These are phyloP conservation scores for Falco biarmicus DNA, from an alignment of 2,797 vertebrate species.

Conservation along the genomic window DNA sequence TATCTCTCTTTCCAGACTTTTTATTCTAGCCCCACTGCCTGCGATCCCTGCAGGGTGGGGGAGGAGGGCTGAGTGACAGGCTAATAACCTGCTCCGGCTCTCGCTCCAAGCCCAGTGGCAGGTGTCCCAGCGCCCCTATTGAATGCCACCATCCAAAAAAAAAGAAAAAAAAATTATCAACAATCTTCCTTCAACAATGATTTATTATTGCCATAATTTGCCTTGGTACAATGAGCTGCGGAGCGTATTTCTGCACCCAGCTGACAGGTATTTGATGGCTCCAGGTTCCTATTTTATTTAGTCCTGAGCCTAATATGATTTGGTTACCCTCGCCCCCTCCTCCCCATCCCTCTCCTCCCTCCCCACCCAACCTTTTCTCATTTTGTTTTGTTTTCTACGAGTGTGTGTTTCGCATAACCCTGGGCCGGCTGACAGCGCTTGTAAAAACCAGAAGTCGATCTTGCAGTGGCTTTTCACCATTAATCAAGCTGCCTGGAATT, in stretches of 20 bases:
- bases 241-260: conserved; percentile 55
- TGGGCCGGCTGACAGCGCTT: conserved; percentile 73
- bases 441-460: conserved; percentile 79
- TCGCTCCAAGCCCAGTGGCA: conserved; percentile 63
- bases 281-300: conserved; percentile 74
- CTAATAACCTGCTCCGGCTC: conserved; percentile 72
- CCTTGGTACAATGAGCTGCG: conserved; percentile 70
- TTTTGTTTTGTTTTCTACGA: conserved; percentile 74
- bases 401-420: conserved; percentile 74
- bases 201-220: conserved; percentile 81
- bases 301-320: conserved; percentile 74
- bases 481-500: conserved; percentile 83
- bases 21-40: not conserved
- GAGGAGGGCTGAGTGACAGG: conserved; percentile 72
- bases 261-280: conserved; percentile 74
- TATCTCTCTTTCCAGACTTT: conserved; percentile 14
- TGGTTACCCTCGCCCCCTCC: conserved; percentile 61
- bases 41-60: not conserved
- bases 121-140: conserved; percentile 68
- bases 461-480: conserved; percentile 80
- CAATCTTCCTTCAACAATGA: conserved; percentile 79
- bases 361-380: conserved; percentile 72
- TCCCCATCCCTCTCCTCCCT: conserved; percentile 29
- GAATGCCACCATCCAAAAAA: conserved; percentile 63
- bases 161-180: conserved; percentile 64